Base-by-base conservation (phyloP, 2,888 invertebrate species). In the Ephialtes manifestator region DNA sequence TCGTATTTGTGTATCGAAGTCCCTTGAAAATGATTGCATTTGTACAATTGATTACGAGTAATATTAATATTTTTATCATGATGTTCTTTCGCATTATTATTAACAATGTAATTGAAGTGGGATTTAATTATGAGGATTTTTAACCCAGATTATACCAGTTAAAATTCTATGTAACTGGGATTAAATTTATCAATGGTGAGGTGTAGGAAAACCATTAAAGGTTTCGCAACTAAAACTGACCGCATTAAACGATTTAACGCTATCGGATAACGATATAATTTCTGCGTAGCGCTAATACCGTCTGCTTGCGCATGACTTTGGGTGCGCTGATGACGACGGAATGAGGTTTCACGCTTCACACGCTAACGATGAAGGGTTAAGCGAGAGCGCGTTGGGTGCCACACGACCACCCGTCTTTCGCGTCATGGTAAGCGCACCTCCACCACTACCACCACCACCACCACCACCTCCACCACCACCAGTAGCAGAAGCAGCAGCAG, bases 281-380 rank as follows among this genome's bases (percentile, higher is more conserved):
- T 79, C 83, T 63, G 35, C 79, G 75, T 75, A 75, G 48, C 72
- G 72, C 78, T 83, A 78, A 83, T 78, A 60, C 72, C 60, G 35
- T 39, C 48, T 35, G 63, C 46, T 43, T 15, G 20, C 28, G 58
- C 72, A 35, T 72, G 55, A 48, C 24, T 68, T 1, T 11, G 63
- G 58, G 55, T 51, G 35, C 20, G 67, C 51, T 78, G 74, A 80
- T 70, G 81, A 75, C 74, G 77, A 78, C 74, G 43, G 82, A 82
- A 75, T 81, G 63, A 77, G 81, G 72, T 85, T 85, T 85, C 75
- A 85, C 85, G 79, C 75, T 79, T 79, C 78, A 35, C 83, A 67
- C 77, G 82, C 46, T 70, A 72, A 77, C 79, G 83, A 85, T 77
- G 87, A 88, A 86, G 89, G 89, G 87, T 89, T 89, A 89, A 90